Evolutionary conservation across 2,888 invertebrate species (phyloP).

Genomic region (Koerneria pararmatus): DNA sequence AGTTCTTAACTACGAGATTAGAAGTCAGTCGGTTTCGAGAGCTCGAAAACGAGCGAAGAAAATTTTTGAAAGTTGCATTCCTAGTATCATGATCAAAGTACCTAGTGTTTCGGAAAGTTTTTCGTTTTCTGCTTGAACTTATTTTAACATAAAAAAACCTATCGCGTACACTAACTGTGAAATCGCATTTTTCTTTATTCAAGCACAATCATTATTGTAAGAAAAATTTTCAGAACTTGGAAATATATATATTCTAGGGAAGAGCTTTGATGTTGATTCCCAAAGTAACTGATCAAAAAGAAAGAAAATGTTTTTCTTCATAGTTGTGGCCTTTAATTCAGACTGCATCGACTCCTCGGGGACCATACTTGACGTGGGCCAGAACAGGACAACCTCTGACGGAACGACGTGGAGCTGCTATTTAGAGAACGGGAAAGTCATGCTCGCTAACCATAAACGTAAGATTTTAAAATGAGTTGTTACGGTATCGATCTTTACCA

Average conservation of each 20-base stretch:
- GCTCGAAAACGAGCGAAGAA: not conserved
- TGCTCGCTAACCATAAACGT: not conserved
- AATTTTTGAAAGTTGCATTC: too few species aligned
- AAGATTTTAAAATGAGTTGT: too few species aligned
- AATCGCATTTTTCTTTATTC: too few species aligned
- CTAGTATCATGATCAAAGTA: not conserved
- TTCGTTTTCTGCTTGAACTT: too few species aligned
- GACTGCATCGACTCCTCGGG: conserved; percentile 18
- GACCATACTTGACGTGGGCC: not conserved
- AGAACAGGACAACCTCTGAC: not conserved
- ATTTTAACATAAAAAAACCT: too few species aligned
- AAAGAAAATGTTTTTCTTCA: not conserved
- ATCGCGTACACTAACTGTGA: too few species aligned
- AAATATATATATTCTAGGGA: too few species aligned
- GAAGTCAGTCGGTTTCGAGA: conserved; percentile 8
- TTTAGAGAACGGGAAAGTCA: not conserved
- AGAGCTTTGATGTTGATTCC: too few species aligned
- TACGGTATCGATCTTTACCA: too few species aligned
- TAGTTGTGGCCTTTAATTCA: not conserved
- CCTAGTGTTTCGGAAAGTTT: not conserved
- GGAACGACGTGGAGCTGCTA: conserved; percentile 12
- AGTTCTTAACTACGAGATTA: conserved; percentile 9
- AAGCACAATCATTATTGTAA: too few species aligned
- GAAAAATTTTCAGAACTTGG: too few species aligned
- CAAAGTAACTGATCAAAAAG: too few species aligned